Conservation (phyloP, 2,113 vertebrate species). For the Macquaria australasica region DNA sequence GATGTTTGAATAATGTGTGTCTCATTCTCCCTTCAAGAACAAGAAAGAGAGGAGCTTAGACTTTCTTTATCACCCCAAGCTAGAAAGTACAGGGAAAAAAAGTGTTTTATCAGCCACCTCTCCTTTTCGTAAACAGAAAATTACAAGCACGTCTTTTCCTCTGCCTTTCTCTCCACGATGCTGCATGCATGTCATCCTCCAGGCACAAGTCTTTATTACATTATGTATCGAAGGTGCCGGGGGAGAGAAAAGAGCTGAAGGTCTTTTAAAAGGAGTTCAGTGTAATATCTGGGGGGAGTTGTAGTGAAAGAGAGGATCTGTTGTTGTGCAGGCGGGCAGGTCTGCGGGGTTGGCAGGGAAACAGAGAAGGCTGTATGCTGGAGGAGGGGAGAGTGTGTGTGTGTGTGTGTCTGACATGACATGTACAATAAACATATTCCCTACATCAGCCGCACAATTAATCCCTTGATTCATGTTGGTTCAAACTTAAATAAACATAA, state of each 20-base stretch:
- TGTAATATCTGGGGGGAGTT: constrained; percentile 34
- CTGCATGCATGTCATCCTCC: background rate
- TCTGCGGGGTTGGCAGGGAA: constrained; percentile 37
- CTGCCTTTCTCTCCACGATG: background rate
- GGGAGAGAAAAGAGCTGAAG: constrained; percentile 27
- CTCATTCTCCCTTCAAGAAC: background rate
- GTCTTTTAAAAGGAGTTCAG: constrained; percentile 50
- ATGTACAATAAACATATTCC: background rate
- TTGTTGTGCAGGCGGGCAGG: constrained; percentile 45
- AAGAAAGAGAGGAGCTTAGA: too few species aligned
- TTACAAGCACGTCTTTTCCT: background rate
- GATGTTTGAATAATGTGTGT: background rate
- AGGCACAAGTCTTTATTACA: constrained; percentile 6
- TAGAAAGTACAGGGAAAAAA: background rate
- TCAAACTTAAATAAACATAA: background rate
- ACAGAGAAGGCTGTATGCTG: constrained; percentile 69
- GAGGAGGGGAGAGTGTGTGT: background rate
- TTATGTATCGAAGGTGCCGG: background rate
- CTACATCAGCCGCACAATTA: background rate
- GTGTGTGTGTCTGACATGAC: constrained; percentile 9
- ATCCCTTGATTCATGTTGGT: background rate
- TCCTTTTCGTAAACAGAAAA: background rate
- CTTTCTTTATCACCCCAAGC: background rate
- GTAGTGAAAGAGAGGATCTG: constrained; percentile 65
- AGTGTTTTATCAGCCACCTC: background rate